Evolutionary conservation across 1,140 invertebrate genomes (phyloP).

Genomic region (Dermatophagoides farinae): DNA sequence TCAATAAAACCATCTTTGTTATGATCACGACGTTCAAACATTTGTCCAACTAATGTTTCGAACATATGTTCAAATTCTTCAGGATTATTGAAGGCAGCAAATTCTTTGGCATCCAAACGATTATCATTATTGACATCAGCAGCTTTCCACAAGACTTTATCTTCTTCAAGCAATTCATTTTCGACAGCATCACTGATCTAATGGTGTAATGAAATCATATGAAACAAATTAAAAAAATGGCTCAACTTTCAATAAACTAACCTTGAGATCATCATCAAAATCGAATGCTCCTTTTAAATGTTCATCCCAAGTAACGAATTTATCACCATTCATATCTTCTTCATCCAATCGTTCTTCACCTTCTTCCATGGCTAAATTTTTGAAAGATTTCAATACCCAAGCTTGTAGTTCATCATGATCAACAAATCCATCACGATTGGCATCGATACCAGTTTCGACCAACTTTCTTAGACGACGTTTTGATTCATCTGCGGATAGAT

Average conservation of each 20-base stretch:
- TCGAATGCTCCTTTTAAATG: conserved; percentile 63
- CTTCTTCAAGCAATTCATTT: conserved; percentile 37
- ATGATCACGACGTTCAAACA: conserved; percentile 17
- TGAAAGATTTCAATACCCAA: conserved; percentile 83
- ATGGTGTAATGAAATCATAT: background rate
- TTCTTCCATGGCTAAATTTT: conserved; percentile 71
- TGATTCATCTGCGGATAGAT: conserved; percentile 62
- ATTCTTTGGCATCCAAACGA: conserved; percentile 52
- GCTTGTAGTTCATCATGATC: conserved; percentile 60
- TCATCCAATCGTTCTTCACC: conserved; percentile 64
- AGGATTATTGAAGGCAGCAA: conserved; percentile 71
- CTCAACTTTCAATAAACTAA: background rate
- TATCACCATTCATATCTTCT: conserved; percentile 38
- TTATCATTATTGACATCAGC: conserved; percentile 72
- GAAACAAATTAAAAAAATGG: background rate
- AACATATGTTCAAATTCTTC: conserved; percentile 81
- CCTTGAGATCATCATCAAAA: conserved; percentile 32
- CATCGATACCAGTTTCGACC: conserved; percentile 60
- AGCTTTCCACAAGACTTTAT: conserved; percentile 59
- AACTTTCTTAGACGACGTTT: conserved; percentile 53
- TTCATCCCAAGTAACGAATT: conserved; percentile 23
- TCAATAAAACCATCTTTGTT: conserved; percentile 14
- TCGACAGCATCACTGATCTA: background rate
- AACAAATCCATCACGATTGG: conserved; percentile 51
- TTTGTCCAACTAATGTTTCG: conserved; percentile 24